These are phyloP conservation scores for Protomyctophum bolini DNA, from an alignment of 2,113 vertebrate species.

Conservation along the genomic window DNA sequence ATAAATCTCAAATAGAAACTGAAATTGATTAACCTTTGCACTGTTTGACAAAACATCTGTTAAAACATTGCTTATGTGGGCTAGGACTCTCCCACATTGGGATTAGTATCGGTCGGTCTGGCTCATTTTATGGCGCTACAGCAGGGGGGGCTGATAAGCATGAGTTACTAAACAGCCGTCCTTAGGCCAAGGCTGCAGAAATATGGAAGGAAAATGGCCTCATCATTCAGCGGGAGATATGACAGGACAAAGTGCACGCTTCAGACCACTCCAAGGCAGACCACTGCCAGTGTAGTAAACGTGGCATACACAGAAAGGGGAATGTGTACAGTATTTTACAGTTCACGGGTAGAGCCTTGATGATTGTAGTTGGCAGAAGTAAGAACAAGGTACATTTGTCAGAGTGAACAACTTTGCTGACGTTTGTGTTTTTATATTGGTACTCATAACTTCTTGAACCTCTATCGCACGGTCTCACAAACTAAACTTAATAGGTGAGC, in stretches of 20 bases:
- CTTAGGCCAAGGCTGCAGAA: constrained; percentile 24
- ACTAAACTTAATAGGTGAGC: background rate
- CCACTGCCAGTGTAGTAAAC: constrained; percentile 17
- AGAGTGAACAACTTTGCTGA: constrained; percentile 7
- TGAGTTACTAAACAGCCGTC: constrained; percentile 13
- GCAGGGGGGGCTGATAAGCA: background rate
- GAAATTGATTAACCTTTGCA: no score
- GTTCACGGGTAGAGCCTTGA: background rate
- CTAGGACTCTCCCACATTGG: no score
- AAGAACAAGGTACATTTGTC: constrained; percentile 4
- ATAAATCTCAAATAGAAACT: no score
- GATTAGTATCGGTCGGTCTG: no score
- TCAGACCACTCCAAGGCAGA: constrained; percentile 13
- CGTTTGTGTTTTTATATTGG: constrained; percentile 13
- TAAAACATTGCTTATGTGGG: no score
- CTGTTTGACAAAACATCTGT: no score
- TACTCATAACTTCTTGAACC: background rate
- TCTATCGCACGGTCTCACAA: background rate
- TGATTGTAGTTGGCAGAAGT: background rate
- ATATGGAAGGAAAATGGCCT: constrained; percentile 36
- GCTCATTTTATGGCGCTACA: constrained; percentile 20
- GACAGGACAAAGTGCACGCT: background rate
- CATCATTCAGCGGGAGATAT: constrained; percentile 20
- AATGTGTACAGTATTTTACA: constrained; percentile 9
- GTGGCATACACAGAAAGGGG: background rate